Evolutionary conservation across 2,797 vertebrate species (phyloP).

Genomic region (Coregonus ussuriensis): DNA sequence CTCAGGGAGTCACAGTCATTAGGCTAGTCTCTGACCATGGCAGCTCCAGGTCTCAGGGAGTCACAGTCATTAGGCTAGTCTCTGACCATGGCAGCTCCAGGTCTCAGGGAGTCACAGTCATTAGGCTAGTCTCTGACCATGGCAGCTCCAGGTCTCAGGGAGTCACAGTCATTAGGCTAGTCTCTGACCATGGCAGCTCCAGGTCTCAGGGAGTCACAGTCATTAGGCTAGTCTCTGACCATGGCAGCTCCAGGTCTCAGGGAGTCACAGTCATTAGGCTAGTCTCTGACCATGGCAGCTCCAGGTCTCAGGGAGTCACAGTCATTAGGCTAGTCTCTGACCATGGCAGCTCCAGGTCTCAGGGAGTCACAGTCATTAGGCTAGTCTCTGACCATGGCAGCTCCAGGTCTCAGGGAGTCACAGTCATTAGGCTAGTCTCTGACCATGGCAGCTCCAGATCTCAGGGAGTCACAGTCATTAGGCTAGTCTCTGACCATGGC

Average conservation of each 20-base stretch:
- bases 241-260: conserved; percentile 1
- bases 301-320: not conserved
- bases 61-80: not conserved
- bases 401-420: not conserved
- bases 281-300: not conserved
- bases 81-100: not conserved
- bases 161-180: no score
- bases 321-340: no score
- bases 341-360: not conserved
- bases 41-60: not conserved
- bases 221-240: no score
- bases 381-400: conserved; percentile 6
- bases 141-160: not conserved
- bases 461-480: no score
- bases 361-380: conserved; percentile 20
- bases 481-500: not conserved
- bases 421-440: not conserved
- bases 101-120: no score
- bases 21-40: not conserved
- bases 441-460: not conserved
- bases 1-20: no score
- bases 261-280: conserved; percentile 24
- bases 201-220: not conserved
- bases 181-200: not conserved
- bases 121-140: not conserved